These are phyloP conservation scores for Spilogale gracilis DNA, from an alignment of 2,113 vertebrate species.

Conservation along the genomic window DNA sequence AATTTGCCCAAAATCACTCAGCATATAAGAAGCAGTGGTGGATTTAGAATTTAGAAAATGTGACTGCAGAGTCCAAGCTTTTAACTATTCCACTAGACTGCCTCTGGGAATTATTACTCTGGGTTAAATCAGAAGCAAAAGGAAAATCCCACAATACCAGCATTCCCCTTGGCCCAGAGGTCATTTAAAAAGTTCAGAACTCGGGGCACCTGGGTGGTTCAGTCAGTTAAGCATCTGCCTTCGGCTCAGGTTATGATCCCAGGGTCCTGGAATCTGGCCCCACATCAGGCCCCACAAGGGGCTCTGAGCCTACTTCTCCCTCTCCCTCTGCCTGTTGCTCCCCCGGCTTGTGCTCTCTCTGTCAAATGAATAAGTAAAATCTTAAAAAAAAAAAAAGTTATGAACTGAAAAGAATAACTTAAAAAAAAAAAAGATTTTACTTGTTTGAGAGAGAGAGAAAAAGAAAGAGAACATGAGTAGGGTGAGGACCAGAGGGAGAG, in stretches of 20 bases:
- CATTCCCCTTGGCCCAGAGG: not conserved
- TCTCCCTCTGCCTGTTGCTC: not conserved
- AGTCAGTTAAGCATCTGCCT: not conserved
- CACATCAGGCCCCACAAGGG: not conserved
- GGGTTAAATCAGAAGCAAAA: not conserved
- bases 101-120: not conserved
- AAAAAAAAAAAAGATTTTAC: not conserved
- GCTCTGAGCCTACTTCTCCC: not conserved
- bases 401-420: not conserved
- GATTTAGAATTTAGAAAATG: not conserved
- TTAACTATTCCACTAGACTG: not conserved
- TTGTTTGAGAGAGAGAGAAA: not conserved
- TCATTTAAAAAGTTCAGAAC: conserved; percentile 7
- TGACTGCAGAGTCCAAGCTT: not conserved
- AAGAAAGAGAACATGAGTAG: not conserved
- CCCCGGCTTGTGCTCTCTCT: not conserved
- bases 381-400: not conserved
- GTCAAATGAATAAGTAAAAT: not conserved
- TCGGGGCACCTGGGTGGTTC: not conserved
- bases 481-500: not conserved
- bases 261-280: not conserved
- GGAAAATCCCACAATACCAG: not conserved
- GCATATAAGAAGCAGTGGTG: not conserved
- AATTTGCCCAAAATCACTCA: not conserved
- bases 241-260: not conserved